Evolutionary conservation across 2,888 invertebrate genomes (phyloP), one percentile per base, ranked within the genome.

Genomic region (Lissonota sp.): DNA sequence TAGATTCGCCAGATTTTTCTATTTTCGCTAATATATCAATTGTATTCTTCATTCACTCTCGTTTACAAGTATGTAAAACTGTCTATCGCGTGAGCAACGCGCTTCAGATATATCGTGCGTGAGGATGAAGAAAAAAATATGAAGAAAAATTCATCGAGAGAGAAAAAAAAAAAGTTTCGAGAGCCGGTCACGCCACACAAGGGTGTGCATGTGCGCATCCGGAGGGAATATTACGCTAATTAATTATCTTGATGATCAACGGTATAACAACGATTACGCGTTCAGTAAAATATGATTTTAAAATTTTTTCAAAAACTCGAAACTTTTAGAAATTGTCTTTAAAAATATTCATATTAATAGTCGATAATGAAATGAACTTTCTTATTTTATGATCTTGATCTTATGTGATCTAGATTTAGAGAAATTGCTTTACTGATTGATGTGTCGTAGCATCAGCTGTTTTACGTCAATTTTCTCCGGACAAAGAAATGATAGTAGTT

Each of bases 241-340:
- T 90, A 90, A 89, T 90, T 90, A 90, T n/a, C n/a, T n/a, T 85
- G 51, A 88, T 90, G 90, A 89, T 89, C 89, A 90, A 88, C 89
- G 89, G 88, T 88, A 89, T 76, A 62, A 49, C 74, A 74, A 67
- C 79, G 62, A 69, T 72, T 58, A 85, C 86, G 84, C 83, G 84
- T 80, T n/a, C n/a, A n/a, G n/a, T n/a, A n/a, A n/a, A n/a, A n/a
- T n/a, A n/a, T n/a, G n/a, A n/a, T n/a, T n/a, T n/a, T n/a, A n/a
- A n/a, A n/a, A n/a, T n/a, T n/a, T n/a, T n/a, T n/a, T n/a, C n/a
- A n/a, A n/a, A n/a, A n/a, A n/a, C n/a, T n/a, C n/a, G n/a, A n/a
- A n/a, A n/a, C n/a, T n/a, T n/a, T n/a, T n/a, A n/a, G n/a, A n/a
- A n/a, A n/a, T n/a, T n/a, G n/a, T n/a, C n/a, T n/a, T n/a, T n/a